phyloP scores from a whole-genome alignment of 1,140 invertebrate species.

The Marisa cornuarietis region DNA sequence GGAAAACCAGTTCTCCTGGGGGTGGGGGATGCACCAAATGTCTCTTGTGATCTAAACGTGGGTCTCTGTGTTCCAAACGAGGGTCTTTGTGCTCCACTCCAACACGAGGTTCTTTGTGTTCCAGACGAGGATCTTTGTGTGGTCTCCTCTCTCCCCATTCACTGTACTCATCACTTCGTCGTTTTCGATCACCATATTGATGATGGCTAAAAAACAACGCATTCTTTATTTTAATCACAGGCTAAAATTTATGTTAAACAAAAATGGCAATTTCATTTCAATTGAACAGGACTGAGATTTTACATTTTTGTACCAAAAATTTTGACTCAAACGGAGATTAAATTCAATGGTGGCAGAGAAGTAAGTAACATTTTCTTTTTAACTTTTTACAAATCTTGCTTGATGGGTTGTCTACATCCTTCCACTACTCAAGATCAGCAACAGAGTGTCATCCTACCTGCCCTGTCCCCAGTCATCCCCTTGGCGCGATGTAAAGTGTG shows the following conservation, averaged over 20 bases:
- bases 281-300: too few species aligned
- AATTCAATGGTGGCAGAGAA: background rate
- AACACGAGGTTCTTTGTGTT: conserved; percentile 15
- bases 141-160: conserved; percentile 23
- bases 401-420: background rate
- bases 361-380: background rate
- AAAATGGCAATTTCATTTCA: too few species aligned
- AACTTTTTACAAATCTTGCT: background rate
- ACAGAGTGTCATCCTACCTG: background rate
- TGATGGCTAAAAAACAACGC: conserved; percentile 6
- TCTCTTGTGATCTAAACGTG: conserved; percentile 8
- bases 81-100: conserved; percentile 24
- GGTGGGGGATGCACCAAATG: conserved; percentile 18
- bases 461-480: conserved; percentile 9
- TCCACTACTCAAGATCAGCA: too few species aligned
- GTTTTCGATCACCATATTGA: conserved; percentile 4
- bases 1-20: conserved; percentile 12
- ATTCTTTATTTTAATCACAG: too few species aligned
- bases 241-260: too few species aligned
- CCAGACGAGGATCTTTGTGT: conserved; percentile 31
- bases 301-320: background rate
- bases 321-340: background rate
- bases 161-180: conserved; percentile 22
- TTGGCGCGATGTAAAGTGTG: conserved; percentile 15
- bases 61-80: conserved; percentile 22